Conservation (phyloP, 2,888 invertebrate genomes). For the Polydrusus tereticollis region DNA sequence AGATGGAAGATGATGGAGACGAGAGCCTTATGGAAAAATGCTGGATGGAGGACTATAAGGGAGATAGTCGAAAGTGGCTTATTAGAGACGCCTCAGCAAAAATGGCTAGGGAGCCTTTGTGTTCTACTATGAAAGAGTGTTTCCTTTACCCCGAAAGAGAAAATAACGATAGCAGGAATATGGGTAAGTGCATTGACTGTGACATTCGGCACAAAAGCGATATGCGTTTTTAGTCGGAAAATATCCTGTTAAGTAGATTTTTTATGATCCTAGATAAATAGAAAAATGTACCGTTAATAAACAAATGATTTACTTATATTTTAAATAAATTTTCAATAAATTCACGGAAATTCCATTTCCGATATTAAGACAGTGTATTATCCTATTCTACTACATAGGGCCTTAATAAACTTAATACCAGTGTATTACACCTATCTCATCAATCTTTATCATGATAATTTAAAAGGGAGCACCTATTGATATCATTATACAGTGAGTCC, state of each 20-base stretch:
- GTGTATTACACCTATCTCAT: too few species aligned
- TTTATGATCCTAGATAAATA: too few species aligned
- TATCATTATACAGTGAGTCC: too few species aligned
- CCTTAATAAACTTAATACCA: too few species aligned
- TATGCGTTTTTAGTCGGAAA: neutral
- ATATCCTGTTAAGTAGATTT: neutral
- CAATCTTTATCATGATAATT: too few species aligned
- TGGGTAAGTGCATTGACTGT: slow-evolving; percentile 41
- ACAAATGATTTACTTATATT: too few species aligned
- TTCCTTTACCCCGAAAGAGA: slow-evolving; percentile 55
- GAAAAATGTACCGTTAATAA: too few species aligned
- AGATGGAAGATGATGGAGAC: slow-evolving; percentile 25
- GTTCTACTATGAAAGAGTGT: slow-evolving; percentile 60
- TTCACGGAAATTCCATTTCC: too few species aligned
- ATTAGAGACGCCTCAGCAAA: slow-evolving; percentile 57
- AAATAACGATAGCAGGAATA: slow-evolving; percentile 40
- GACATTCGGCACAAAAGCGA: neutral
- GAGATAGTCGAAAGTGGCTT: slow-evolving; percentile 62
- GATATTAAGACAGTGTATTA: too few species aligned
- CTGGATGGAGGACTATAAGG: slow-evolving; percentile 58
- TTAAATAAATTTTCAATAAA: too few species aligned
- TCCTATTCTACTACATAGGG: too few species aligned
- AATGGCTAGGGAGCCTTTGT: slow-evolving; percentile 48
- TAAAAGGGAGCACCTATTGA: too few species aligned
- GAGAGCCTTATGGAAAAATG: slow-evolving; percentile 56